Conservation (phyloP, 2,113 vertebrate genomes). For the Grammomys surdaster region DNA sequence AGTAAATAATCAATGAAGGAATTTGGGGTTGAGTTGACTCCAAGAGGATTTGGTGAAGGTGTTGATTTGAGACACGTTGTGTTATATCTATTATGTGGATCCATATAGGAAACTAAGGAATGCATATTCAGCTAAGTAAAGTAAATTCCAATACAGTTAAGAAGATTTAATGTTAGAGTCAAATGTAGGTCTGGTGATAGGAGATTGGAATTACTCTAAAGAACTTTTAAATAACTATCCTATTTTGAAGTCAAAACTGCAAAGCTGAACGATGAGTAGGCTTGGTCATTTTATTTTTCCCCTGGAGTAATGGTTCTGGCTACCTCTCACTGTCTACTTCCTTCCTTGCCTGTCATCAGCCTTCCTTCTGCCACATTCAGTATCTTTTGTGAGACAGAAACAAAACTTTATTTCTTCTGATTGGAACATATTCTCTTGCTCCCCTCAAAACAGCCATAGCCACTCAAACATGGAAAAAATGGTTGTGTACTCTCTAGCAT, state of each 20-base stretch:
- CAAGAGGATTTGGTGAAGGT: background rate
- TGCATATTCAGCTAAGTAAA: background rate
- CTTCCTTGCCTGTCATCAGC: background rate
- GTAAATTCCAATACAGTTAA: background rate
- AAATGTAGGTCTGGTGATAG: background rate
- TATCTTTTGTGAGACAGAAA: background rate
- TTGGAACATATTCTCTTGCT: background rate
- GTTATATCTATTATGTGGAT: background rate
- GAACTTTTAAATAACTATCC: background rate
- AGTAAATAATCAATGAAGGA: background rate
- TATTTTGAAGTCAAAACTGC: background rate
- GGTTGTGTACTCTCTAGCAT: background rate
- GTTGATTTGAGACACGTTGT: background rate
- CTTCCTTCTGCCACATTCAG: fast-evolving
- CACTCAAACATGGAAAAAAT: background rate
- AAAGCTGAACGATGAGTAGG: fast-evolving
- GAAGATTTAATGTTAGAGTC: background rate
- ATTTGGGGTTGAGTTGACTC: background rate
- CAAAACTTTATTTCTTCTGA: background rate
- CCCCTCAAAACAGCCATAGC: background rate
- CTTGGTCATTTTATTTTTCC: background rate
- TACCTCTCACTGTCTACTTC: background rate
- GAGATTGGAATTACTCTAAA: background rate
- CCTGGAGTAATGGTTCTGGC: background rate
- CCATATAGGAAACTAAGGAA: background rate